Conservation (phyloP, 1,140 invertebrate genomes). For the Drosophila leontia region DNA sequence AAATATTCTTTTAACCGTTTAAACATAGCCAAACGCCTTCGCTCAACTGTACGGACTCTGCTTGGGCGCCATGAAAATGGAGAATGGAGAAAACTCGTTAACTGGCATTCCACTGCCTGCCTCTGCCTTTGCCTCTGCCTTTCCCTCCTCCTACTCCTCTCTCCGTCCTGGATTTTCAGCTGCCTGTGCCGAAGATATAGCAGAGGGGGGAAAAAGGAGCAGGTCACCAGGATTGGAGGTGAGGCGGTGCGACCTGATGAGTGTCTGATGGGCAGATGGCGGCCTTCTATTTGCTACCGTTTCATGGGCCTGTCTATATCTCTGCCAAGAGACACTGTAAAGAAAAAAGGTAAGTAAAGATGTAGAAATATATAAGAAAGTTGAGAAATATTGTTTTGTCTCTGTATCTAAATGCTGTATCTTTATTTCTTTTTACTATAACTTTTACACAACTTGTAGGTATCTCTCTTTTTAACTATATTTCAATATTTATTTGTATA, state of each 20-base stretch:
- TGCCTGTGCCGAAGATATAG: constrained; percentile 20
- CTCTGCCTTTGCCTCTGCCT: background rate
- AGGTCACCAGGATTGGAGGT: background rate
- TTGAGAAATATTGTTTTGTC: too few species aligned
- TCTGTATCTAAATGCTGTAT: too few species aligned
- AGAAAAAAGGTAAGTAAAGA: background rate
- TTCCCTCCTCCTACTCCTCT: background rate
- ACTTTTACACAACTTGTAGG: too few species aligned
- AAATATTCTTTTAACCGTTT: background rate
- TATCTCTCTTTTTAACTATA: too few species aligned
- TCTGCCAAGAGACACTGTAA: background rate
- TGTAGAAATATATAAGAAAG: background rate
- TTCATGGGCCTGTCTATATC: constrained; percentile 50
- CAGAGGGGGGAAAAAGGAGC: background rate
- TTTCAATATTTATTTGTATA: too few species aligned
- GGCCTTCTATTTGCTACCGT: constrained; percentile 71
- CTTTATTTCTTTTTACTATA: too few species aligned
- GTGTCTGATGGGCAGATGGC: constrained; percentile 32
- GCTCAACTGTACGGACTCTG: constrained; percentile 9
- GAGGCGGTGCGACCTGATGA: constrained; percentile 27
- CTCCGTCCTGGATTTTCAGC: constrained; percentile 64
- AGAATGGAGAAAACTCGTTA: constrained; percentile 75
- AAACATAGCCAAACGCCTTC: background rate
- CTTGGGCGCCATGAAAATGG: constrained; percentile 4
- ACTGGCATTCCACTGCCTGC: constrained; percentile 67